Base-by-base conservation (phyloP, 2,888 invertebrate genomes). In the Omphaloscelis lunosa region DNA sequence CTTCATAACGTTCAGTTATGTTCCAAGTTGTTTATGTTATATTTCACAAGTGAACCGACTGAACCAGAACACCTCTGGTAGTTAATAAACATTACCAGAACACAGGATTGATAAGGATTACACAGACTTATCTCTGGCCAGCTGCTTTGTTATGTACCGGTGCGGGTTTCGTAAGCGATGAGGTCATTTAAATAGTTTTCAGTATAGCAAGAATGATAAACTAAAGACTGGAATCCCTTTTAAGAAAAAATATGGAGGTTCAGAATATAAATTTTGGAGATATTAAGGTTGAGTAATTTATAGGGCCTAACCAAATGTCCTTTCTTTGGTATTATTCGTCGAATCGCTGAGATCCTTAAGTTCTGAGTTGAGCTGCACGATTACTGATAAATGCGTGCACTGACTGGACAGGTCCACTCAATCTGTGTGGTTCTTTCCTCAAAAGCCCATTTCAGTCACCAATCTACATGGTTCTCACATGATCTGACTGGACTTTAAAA, bases 111-210 rank as follows among this genome's bases (percentile, higher is more conserved):
- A 81, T 82, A 80, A 76, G 88, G 88, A 84, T 89, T 86, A 89
- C 75, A 77, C 77, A 45, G 85, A 86, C 86, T 90, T 90, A 90
- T 89, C 89, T 89, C 82, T 3, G 58, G 8, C 27, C 17, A 59
- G 27, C 58, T 29, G 27, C 27, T 56, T 56, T n/a, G n/a, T n/a
- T n/a, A n/a, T 12, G 56, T 56, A n/a, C 56, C 12, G 17, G 8
- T 17, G 27, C 58, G 27, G 17, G 3, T 15, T 59, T 59, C 45
- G 71, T 71, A 63, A 71, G n/a, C 17, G 45, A 71, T 45, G 29
- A 5, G 17, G 45, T 45, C 11, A 29, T 29, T 71, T 29, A 23
- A 29, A 71, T 63, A 8, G 7, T 12, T 29, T 63, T 29, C 11
- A 17, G 11, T 17, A 7, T 29, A 29, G 2, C 23, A 70, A 5